Base-by-base conservation (phyloP, 1,140 invertebrate species). In the Gonioctena quinquepunctata region DNA sequence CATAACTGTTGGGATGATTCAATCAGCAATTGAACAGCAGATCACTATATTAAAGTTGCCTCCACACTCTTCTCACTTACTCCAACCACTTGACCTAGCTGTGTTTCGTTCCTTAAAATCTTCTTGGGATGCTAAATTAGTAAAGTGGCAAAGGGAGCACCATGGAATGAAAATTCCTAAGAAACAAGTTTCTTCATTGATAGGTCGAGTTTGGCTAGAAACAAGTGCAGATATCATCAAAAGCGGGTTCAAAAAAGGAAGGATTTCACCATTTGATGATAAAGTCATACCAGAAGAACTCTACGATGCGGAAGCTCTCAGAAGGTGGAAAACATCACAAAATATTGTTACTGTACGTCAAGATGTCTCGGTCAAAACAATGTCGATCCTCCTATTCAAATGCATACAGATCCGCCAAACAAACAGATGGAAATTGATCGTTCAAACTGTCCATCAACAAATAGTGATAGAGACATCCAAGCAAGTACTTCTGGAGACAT, bases 21-120 rank as follows among this genome's bases (percentile, higher is more conserved):
- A 80, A 49, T 61, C 64, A 66, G 79, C 81, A 21, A 71, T 75
- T 63, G 33, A 76, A 72, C 19, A 73, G 67, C 48, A 68, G n/a
- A 73, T 81, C 27, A 79, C 74, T n/a, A 68, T 71, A 49, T 65
- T 82, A 13, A 83, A 80, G 66, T 65, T 81, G 13, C 81, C 79
- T 18, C 68, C 80, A 63, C 80, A 82, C 64, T 80, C 79, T 21
- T 79, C 71, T 21, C 77, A 79, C 56, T 28, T 80, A 33, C 71
- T 81, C 22, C 79, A 82, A 72, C 79, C 80, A 21, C 66, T 83
- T 54, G 81, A 81, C 81, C 16, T 21, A 13, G 72, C 69, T 52
- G 79, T 60, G 3, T 67, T 67, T 48, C 56, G 59, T 26, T 8
- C 64, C 4, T 21, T 71, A 50, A 71, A 71, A 67, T 13, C 50